Evolutionary conservation across 1,140 invertebrate species (phyloP), one percentile per base, ranked within the genome.

Genomic region (Polypedilum pembai): DNA sequence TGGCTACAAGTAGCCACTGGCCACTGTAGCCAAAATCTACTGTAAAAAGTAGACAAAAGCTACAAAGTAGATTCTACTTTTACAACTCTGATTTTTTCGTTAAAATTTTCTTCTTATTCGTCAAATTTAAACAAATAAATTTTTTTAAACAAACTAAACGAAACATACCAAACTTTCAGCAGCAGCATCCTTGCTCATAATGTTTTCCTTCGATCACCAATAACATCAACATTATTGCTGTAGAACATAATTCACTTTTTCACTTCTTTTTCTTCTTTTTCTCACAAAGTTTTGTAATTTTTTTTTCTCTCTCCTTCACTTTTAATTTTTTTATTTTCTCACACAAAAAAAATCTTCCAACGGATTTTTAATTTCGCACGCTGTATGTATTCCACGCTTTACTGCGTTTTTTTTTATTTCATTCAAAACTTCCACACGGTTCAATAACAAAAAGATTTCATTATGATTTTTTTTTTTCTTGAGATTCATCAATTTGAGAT

Each of bases 141-240:
- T n/a, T n/a, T n/a, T n/a, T n/a, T n/a, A n/a, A n/a, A n/a, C 15
- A 56, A 56, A 56, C 12, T 56, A 56, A 56, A 56, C 45, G 45
- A 56, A 56, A n/a, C 65, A 69, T 69, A 69, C 65, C 65, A 69
- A 20, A 69, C 65, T 69, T 8, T 69, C 65, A 69, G 65, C 65
- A 69, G 65, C 65, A 69, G 20, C 65, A 69, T 69, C 65, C 65
- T 69, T 69, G 65, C 65, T 69, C 65, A 69, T 69, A 69, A 20
- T 69, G 17, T 20, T 18, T 10, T 69, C 17, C 15, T 20, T 20
- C 8, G 8, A 18, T 69, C 65, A 69, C 8, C 45, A 56, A 12
- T 15, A 2, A 3, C 10, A 56, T 56, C 45, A 12, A 56, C 45
- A 56, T 56, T 56, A 17, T 56, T 69, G 65, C 17, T 10, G 8